phyloP scores from a whole-genome alignment of 1,140 invertebrate genomes.

The Eriocheir sinensis region DNA sequence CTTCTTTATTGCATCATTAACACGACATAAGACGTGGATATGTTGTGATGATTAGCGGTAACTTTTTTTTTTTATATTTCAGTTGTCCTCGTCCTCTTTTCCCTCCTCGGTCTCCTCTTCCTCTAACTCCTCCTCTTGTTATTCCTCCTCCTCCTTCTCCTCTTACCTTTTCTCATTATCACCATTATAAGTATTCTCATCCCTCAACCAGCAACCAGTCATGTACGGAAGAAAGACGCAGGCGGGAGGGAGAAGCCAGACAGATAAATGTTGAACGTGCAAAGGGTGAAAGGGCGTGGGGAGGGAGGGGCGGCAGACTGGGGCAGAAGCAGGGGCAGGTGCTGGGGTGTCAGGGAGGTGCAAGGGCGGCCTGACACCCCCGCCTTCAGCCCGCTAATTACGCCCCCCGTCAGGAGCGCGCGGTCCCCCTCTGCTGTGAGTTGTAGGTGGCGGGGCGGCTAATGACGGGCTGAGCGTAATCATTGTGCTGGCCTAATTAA shows the following conservation, averaged over 20 bases:
- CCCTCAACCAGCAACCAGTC: not conserved
- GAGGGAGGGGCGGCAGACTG: not conserved
- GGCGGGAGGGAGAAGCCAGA: not conserved
- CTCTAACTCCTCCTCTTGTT: slow-evolving; percentile 50
- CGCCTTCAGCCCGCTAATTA: not conserved
- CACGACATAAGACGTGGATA: no score
- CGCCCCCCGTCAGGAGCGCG: not conserved
- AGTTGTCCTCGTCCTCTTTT: slow-evolving; percentile 59
- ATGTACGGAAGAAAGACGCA: not conserved
- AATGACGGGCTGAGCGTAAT: not conserved
- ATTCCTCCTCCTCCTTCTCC: not conserved
- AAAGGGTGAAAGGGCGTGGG: no score
- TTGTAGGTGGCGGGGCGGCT: not conserved
- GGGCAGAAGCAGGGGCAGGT: no score
- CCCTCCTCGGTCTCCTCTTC: slow-evolving; percentile 59
- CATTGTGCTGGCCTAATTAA: not conserved
- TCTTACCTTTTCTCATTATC: no score
- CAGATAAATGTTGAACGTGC: no score
- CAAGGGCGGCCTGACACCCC: not conserved
- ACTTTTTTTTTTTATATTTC: no score
- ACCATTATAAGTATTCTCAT: not conserved
- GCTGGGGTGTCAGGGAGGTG: not conserved
- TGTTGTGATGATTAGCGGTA: no score
- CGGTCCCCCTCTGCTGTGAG: not conserved
- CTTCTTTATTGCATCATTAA: no score